Percentiles rank a stretch among this genome's conserved stretches.
Conservation (phyloP, 2,113 vertebrate species). For the Trogon melanurus region DNA sequence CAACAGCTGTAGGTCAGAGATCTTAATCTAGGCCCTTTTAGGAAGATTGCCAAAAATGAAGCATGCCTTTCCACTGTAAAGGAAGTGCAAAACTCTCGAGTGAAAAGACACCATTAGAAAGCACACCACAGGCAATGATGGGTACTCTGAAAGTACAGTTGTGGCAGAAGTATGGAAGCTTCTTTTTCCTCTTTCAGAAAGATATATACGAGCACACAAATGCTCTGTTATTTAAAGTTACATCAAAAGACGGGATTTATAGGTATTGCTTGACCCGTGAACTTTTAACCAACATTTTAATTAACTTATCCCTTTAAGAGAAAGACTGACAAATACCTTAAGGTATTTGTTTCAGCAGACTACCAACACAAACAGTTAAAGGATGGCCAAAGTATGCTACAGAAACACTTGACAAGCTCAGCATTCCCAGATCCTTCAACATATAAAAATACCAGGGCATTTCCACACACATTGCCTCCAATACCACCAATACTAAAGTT, state of each 20-base stretch:
- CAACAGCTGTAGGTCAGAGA: conserved; percentile 20
- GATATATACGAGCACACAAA: not conserved
- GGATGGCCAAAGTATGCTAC: not conserved
- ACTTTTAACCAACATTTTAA: not conserved
- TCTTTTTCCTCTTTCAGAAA: not conserved
- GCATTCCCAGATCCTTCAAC: not conserved
- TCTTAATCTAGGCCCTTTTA: not conserved
- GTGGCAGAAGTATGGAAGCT: not conserved
- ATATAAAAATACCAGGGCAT: not conserved
- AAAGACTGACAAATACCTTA: not conserved
- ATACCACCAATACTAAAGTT: accelerated
- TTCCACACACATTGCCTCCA: accelerated
- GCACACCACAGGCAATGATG: not conserved
- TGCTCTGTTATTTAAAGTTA: not conserved
- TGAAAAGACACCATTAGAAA: not conserved
- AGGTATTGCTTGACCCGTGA: not conserved
- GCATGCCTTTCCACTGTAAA: not conserved
- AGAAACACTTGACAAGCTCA: not conserved
- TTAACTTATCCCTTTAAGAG: not conserved
- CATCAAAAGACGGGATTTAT: not conserved
- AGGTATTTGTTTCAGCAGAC: not conserved
- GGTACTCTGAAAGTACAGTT: not conserved
- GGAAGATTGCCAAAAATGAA: not conserved
- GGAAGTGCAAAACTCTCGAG: not conserved
- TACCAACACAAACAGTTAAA: not conserved